Evolutionary conservation across 2,113 vertebrate species (phyloP).

Genomic region (Vulpes lagopus): DNA sequence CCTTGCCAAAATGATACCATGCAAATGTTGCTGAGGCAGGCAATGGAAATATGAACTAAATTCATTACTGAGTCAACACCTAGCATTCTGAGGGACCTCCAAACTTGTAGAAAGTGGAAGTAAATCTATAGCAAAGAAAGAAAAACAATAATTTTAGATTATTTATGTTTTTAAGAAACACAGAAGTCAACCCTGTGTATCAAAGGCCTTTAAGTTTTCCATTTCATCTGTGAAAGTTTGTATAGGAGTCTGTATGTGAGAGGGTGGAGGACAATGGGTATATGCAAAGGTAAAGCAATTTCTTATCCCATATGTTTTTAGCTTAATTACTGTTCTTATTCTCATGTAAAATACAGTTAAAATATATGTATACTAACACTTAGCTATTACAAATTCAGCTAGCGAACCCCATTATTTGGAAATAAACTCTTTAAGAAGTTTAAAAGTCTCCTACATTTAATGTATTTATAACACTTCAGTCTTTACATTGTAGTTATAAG

Average conservation of each 20-base stretch:
- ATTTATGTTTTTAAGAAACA: background rate
- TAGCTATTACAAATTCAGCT: background rate
- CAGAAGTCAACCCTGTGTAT: background rate
- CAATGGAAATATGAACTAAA: background rate
- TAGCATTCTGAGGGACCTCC: background rate
- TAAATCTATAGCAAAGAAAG: background rate
- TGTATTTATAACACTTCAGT: background rate
- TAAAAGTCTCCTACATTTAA: constrained; percentile 37
- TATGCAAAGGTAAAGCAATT: background rate
- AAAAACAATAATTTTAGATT: background rate
- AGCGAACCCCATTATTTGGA: constrained; percentile 30
- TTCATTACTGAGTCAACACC: background rate
- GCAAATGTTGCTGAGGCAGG: background rate
- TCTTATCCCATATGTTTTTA: background rate
- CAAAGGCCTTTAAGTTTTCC: background rate
- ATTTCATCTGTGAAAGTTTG: background rate
- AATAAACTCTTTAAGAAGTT: constrained; percentile 58
- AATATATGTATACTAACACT: constrained; percentile 17
- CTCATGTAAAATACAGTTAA: background rate
- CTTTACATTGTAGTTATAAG: constrained; percentile 43
- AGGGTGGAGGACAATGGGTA: accelerated
- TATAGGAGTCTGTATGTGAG: no score
- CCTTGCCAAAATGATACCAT: background rate
- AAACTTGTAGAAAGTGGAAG: background rate
- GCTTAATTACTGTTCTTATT: background rate